Evolutionary conservation across 2,888 invertebrate genomes (phyloP).

Genomic region (Euzetes globulus): DNA sequence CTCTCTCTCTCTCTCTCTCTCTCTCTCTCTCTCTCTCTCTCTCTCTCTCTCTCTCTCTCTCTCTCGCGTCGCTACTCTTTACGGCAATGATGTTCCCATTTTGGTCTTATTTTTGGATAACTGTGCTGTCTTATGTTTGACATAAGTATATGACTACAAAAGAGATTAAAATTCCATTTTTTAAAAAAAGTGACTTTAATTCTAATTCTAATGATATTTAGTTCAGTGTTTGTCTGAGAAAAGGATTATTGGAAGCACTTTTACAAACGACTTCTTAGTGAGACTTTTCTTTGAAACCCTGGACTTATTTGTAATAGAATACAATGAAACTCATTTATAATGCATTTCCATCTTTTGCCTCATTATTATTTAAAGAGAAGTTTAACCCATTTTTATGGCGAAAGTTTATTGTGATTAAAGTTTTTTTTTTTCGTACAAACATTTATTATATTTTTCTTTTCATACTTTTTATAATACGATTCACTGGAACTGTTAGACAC

Average conservation of each 20-base stretch:
- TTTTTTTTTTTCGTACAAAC: not conserved
- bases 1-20: no score
- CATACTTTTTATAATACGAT: not conserved
- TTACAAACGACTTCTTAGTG: not conserved
- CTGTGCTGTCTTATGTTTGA: not conserved
- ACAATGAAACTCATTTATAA: conserved; percentile 12
- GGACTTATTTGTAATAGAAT: not conserved
- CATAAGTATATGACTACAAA: not conserved
- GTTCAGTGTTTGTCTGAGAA: no score
- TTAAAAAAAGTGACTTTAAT: not conserved
- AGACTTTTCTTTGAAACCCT: not conserved
- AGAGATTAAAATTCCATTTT: no score
- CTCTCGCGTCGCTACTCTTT: no score
- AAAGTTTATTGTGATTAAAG: conserved; percentile 13
- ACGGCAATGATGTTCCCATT: not conserved
- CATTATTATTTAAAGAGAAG: not conserved
- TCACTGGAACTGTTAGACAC: not conserved
- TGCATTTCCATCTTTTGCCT: not conserved
- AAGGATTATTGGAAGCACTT: no score
- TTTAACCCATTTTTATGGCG: conserved; percentile 22
- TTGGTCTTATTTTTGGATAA: not conserved
- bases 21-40: no score
- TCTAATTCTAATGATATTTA: not conserved
- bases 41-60: no score
- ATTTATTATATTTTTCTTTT: not conserved